Conservation (phyloP, 2,113 vertebrate species). For the Emydura subglobosa region DNA sequence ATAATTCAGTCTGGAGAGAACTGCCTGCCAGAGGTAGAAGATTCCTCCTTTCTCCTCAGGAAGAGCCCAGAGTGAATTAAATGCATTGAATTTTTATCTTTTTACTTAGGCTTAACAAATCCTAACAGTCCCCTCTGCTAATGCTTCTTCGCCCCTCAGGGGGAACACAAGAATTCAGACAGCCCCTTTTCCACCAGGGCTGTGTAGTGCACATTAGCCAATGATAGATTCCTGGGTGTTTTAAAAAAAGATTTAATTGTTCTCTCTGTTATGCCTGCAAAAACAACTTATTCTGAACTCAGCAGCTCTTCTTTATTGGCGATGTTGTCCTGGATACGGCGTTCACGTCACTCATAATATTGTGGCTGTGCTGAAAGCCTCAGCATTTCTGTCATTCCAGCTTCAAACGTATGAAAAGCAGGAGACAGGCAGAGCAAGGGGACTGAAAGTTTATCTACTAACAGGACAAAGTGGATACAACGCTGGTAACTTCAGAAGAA, state of each 20-base stretch:
- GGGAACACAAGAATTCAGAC: background rate
- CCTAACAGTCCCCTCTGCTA: background rate
- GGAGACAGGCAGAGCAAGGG: background rate
- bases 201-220: background rate
- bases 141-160: background rate
- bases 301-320: slow-evolving; percentile 6
- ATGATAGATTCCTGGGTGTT: background rate
- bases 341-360: slow-evolving; percentile 53
- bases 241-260: background rate
- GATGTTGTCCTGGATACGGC: slow-evolving; percentile 69
- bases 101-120: background rate
- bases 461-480: background rate
- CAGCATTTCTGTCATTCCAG: slow-evolving; percentile 79
- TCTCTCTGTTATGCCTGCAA: background rate
- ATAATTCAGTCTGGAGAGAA: background rate
- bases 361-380: slow-evolving; percentile 61
- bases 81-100: background rate
- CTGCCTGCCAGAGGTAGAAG: background rate
- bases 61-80: background rate
- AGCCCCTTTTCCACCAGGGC: background rate
- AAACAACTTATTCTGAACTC: background rate
- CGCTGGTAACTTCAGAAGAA: background rate
- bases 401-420: slow-evolving; percentile 20
- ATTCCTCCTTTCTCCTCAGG: background rate
- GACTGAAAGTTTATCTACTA: background rate